A percentile compares a stretch with the other conserved stretches of the same genome.
Evolutionary conservation across 1,140 invertebrate genomes (phyloP).

Genomic region (Ceratina japonica): DNA sequence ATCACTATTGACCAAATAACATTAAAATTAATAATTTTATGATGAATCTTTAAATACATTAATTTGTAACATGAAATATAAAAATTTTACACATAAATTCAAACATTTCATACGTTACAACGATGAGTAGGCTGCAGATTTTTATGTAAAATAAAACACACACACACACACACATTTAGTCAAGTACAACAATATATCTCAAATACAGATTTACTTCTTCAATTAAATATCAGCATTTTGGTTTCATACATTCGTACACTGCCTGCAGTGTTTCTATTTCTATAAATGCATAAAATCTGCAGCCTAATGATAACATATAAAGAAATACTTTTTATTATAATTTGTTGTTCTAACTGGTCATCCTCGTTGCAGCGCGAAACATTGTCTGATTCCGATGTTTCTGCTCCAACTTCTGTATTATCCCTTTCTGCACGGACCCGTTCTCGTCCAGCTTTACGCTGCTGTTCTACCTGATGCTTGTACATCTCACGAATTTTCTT

Average conservation of each 20-base stretch:
- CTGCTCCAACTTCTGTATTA: constrained; percentile 46
- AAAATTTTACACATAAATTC: background rate
- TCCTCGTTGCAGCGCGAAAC: constrained; percentile 58
- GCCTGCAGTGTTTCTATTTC: no score
- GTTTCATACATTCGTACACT: no score
- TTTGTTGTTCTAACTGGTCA: constrained; percentile 76
- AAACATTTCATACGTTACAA: no score
- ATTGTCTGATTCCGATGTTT: constrained; percentile 54
- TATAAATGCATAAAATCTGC: no score
- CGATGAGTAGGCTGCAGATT: no score
- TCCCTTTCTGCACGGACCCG: constrained; percentile 62
- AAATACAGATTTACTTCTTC: no score
- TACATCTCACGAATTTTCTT: constrained; percentile 80
- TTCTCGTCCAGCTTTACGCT: constrained; percentile 67
- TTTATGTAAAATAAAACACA: no score
- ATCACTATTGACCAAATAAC: constrained; percentile 73
- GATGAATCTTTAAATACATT: background rate
- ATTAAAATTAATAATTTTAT: constrained; percentile 9
- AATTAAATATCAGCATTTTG: no score
- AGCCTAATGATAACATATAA: background rate
- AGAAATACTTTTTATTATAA: constrained; percentile 77
- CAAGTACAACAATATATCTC: no score
- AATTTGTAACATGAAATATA: constrained; percentile 6
- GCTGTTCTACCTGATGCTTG: constrained; percentile 75
- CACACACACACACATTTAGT: no score